Evolutionary conservation across 2,888 invertebrate genomes (phyloP), one percentile per base, ranked within the genome.

Genomic region (Plebejus argus): DNA sequence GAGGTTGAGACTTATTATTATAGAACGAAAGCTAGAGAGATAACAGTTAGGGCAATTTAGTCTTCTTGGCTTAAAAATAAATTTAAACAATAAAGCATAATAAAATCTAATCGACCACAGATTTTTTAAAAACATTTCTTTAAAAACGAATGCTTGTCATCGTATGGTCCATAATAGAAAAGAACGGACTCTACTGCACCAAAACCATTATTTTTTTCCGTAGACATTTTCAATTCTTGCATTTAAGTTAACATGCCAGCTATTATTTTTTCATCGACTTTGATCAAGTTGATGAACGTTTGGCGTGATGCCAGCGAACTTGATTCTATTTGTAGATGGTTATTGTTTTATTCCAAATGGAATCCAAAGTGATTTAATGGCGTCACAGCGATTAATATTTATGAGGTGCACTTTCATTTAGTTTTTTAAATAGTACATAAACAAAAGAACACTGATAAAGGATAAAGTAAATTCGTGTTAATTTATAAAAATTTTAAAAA

Each of bases 261-360:
- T 15, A 66, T 66, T 66, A 66, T 66, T 33, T 66, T 28, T 66
- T 66, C 66, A 66, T 66, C 1, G 66, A 28, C 5, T 66, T 28
- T 33, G 66, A 28, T 66, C 66, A 28, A 66, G 66, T 66, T 66
- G 66, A 66, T 66, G 66, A 66, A 66, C 66, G 23, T 66, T 66
- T 66, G 66, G 66, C 66, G 66, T 66, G 28, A 66, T 66, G 66
- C 66, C 66, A 66, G 66, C 66, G 1, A 18, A 66, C 15, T 66
- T 66, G 1, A 20, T 66, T 28, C 66, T 66, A 28, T 66, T 66
- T 66, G 28, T 28, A 15, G 20, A 20, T 61, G 61, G 28, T 66
- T 66, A 66, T 66, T 66, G 66, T 66, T 66, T 66, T 66, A 75
- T 70, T 75, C 18, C 53, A 18, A 23, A 28, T 28, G 18, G 15